Evolutionary conservation across 2,888 invertebrate genomes (phyloP).

Genomic region (Lithophane socia): DNA sequence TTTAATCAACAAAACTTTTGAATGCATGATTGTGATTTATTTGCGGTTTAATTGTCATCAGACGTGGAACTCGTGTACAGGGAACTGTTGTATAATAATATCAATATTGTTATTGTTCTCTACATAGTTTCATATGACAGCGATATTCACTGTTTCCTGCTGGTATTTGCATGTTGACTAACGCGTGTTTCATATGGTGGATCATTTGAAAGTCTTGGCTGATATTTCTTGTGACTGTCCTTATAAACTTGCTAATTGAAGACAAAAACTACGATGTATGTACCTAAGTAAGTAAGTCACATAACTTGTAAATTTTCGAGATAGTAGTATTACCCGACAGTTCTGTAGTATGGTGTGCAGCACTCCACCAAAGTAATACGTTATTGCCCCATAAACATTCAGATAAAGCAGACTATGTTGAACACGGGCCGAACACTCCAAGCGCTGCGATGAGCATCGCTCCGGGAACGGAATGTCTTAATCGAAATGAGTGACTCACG

Average conservation of each 20-base stretch:
- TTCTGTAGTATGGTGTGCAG: slow-evolving; percentile 15
- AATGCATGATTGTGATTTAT: slow-evolving; percentile 42
- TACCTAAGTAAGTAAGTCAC: background rate
- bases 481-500: slow-evolving; percentile 60
- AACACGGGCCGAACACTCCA: slow-evolving; percentile 27
- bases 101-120: slow-evolving; percentile 52
- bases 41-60: slow-evolving; percentile 17
- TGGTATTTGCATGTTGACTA: slow-evolving; percentile 59
- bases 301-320: slow-evolving; percentile 15
- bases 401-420: slow-evolving; percentile 33
- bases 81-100: slow-evolving; percentile 43
- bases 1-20: slow-evolving; percentile 25
- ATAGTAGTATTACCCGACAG: slow-evolving; percentile 6
- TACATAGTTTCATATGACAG: slow-evolving; percentile 51
- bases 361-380: slow-evolving; percentile 20
- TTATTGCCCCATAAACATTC: slow-evolving; percentile 36
- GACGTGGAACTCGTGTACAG: slow-evolving; percentile 22
- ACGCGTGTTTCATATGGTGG: slow-evolving; percentile 28
- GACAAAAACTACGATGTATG: background rate
- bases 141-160: slow-evolving; percentile 61
- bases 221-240: slow-evolving; percentile 12
- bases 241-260: slow-evolving; percentile 12
- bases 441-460: slow-evolving; percentile 30
- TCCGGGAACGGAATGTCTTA: slow-evolving; percentile 58
- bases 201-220: slow-evolving; percentile 17